These are phyloP conservation scores for Noctuana brunneofusca DNA, from an alignment of 2,888 invertebrate species.

Conservation along the genomic window DNA sequence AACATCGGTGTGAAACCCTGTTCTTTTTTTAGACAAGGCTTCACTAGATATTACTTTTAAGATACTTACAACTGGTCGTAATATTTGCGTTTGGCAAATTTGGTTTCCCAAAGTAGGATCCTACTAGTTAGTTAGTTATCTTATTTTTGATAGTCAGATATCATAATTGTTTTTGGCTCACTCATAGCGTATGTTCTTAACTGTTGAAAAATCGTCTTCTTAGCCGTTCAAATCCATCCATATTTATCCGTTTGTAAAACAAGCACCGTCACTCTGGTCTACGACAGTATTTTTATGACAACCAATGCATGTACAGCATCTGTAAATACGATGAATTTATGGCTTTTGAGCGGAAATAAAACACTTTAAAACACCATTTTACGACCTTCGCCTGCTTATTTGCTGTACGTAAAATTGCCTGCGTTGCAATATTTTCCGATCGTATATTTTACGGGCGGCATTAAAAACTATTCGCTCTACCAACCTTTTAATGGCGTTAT, in stretches of 20 bases:
- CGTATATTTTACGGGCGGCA: conserved; percentile 30
- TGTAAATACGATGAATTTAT: conserved; percentile 19
- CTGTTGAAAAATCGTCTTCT: too few relatives aligned
- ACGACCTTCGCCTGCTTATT: conserved; percentile 35
- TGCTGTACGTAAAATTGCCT: conserved; percentile 37
- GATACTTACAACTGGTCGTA: neutral
- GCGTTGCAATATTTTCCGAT: conserved; percentile 37
- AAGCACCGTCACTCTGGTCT: neutral
- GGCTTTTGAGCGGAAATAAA: conserved; percentile 26
- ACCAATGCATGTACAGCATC: conserved; percentile 9
- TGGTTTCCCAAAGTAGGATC: too few relatives aligned
- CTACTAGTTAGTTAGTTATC: too few relatives aligned
- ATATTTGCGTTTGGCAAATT: too few relatives aligned
- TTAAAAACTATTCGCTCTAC: conserved; percentile 36
- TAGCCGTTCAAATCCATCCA: too few relatives aligned
- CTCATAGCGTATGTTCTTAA: too few relatives aligned
- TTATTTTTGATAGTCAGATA: too few relatives aligned
- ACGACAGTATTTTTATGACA: conserved; percentile 35
- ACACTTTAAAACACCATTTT: conserved; percentile 29
- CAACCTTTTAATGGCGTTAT: conserved; percentile 45
- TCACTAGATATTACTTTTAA: neutral
- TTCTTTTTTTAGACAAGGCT: too few relatives aligned
- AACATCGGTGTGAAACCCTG: neutral
- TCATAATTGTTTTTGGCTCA: too few relatives aligned
- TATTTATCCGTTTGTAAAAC: neutral